These are phyloP conservation scores for Clistopyga incitator DNA, from an alignment of 2,888 invertebrate species.

Conservation along the genomic window DNA sequence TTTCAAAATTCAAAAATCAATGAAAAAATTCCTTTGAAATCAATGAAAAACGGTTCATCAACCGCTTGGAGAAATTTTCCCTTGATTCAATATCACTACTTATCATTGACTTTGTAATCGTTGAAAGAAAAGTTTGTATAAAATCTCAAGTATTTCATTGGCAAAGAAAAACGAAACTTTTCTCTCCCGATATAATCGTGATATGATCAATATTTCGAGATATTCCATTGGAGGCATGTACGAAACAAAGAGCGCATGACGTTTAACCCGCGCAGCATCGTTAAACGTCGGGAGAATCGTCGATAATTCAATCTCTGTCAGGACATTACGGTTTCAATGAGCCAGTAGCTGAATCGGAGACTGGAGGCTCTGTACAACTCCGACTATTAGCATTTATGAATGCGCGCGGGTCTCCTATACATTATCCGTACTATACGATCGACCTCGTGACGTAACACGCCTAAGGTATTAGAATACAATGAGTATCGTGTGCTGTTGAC, in stretches of 20 bases:
- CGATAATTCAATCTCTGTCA: conserved; percentile 50
- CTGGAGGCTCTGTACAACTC: neutral
- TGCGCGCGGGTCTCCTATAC: conserved; percentile 34
- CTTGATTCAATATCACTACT: too few species aligned
- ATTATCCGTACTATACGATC: conserved; percentile 11
- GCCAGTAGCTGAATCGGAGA: conserved; percentile 31
- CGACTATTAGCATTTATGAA: conserved; percentile 63
- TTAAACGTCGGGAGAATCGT: conserved; percentile 21
- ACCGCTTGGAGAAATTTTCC: too few species aligned
- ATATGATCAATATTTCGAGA: neutral
- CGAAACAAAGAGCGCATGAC: neutral
- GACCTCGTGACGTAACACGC: conserved; percentile 61
- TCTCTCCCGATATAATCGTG: too few species aligned
- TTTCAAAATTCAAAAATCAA: too few species aligned
- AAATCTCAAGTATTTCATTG: too few species aligned
- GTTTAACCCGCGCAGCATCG: neutral
- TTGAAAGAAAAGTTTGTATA: too few species aligned
- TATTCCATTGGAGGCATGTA: neutral
- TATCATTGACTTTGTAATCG: too few species aligned
- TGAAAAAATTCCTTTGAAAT: too few species aligned
- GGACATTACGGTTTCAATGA: conserved; percentile 44
- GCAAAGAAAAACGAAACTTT: too few species aligned
- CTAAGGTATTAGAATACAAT: conserved; percentile 64
- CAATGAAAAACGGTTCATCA: too few species aligned
- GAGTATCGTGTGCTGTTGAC: conserved; percentile 52